A percentile compares a stretch with the other conserved stretches of the same genome.
Conservation (phyloP, 2,797 vertebrate species). For the Xerus rutilus region DNA sequence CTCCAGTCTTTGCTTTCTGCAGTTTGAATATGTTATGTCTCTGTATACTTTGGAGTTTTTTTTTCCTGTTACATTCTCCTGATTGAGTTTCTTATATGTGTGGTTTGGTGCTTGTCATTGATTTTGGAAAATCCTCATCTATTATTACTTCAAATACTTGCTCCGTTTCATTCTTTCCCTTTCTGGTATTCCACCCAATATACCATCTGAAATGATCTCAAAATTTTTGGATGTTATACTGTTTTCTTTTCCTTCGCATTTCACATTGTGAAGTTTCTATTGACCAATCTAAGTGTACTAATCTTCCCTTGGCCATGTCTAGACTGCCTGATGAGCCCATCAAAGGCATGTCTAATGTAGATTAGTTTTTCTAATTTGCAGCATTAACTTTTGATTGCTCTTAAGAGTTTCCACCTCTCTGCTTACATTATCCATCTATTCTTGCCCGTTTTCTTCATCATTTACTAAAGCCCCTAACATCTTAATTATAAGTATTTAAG, state of each 20-base stretch:
- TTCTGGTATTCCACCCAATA: not conserved
- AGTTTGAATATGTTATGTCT: not conserved
- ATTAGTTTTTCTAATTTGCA: constrained; percentile 6
- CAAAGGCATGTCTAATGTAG: not conserved
- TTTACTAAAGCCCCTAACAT: not conserved
- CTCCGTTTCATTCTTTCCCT: not conserved
- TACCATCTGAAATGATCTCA: not conserved
- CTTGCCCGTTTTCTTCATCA: not conserved
- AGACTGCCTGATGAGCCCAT: not conserved
- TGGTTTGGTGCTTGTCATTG: not conserved
- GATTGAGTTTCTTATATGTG: not conserved
- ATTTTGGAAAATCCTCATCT: not conserved
- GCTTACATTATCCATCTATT: not conserved
- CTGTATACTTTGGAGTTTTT: not conserved
- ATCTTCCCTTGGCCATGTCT: not conserved
- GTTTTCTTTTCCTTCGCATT: not conserved
- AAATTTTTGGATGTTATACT: not conserved
- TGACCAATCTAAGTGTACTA: not conserved
- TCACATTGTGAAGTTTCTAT: not conserved
- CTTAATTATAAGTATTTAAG: not conserved
- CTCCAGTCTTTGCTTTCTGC: not conserved
- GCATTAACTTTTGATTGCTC: constrained; percentile 7
- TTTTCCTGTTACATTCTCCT: not conserved
- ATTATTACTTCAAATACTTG: constrained; percentile 6
- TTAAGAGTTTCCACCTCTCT: not conserved